Base-by-base conservation (phyloP, 2,888 invertebrate species). In the Nemapogon koenigi region DNA sequence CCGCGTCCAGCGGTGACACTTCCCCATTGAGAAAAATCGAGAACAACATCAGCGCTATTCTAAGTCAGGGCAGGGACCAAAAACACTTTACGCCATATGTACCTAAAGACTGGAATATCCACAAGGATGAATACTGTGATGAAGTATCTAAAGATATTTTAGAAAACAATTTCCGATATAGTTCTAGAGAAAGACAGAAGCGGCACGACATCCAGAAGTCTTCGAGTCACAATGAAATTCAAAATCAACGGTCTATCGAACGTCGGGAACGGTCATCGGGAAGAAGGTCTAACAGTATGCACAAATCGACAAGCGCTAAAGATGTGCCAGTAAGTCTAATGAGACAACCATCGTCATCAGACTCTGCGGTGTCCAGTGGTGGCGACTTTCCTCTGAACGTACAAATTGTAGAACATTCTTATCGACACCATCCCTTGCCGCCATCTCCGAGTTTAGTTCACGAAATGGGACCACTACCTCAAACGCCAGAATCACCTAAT, bases 231-330 rank as follows among this genome's bases (percentile, higher is more conserved):
- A 83, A 81, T 57, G 84, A 84, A 53, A 84, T 84, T 50, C 81
- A 80, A 49, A 64, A 80, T 59, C 71, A 81, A 57, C 57, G 76
- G 44, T 71, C 81, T 44, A 70, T 78, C 51, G 78, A 76, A 42
- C 66, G 76, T 26, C 68, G 81, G 25, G 79, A 78, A 43, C 69
- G 81, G 30, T 79, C 81, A 33, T 59, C 64, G 15, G 62, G 66
- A 13, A 64, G 80, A 39, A 73, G 83, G 50, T 67, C 82, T 16
- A 82, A 84, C 51, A 86, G 88, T 47, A 87, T 88, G 60, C 88
- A 88, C 55, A 88, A 88, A 59, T 88, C 88, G 11, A 86, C 87
- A 51, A 88, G 88, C 58, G 86, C 87, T 41, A 88, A 88, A 59
- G 88, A 88, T 55, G 86, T 87, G 76, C 72, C 83, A 16, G 79